These are phyloP conservation scores for Aselliscus stoliczkanus DNA, from an alignment of 2,797 vertebrate species.

Conservation along the genomic window DNA sequence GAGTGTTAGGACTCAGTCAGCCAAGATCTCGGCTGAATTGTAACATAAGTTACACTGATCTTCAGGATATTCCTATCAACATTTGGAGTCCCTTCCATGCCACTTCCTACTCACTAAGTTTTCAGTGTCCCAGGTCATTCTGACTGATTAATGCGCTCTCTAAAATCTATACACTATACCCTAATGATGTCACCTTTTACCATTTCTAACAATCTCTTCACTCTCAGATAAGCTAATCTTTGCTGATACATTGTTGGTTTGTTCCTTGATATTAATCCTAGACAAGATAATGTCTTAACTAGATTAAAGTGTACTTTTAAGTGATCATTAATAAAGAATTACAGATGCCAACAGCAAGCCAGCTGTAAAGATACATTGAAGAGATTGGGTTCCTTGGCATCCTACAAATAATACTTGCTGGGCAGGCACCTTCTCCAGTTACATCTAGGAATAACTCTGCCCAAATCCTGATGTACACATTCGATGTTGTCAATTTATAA, in stretches of 20 bases:
- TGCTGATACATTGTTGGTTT: neutral
- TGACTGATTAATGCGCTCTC: neutral
- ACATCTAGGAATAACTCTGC: neutral
- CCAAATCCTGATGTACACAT: neutral
- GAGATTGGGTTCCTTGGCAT: neutral
- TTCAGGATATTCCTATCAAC: neutral
- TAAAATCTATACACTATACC: neutral
- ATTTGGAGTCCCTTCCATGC: neutral
- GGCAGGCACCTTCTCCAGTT: neutral
- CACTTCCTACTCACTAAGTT: neutral
- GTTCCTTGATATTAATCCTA: neutral
- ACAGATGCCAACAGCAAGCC: neutral
- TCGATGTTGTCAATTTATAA: neutral
- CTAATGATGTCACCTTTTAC: neutral
- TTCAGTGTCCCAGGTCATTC: neutral
- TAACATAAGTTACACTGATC: neutral
- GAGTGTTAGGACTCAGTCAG: neutral
- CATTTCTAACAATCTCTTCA: neutral
- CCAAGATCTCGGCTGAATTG: neutral
- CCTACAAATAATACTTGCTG: neutral
- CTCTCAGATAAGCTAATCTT: neutral
- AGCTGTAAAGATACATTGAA: neutral
- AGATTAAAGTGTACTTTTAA: constrained; percentile 3
- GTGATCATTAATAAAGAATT: neutral
- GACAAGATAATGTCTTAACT: neutral